Percentiles rank a stretch among this genome's conserved stretches.
Evolutionary conservation across 1,140 invertebrate genomes (phyloP).

Genomic region (Heliconius himera): DNA sequence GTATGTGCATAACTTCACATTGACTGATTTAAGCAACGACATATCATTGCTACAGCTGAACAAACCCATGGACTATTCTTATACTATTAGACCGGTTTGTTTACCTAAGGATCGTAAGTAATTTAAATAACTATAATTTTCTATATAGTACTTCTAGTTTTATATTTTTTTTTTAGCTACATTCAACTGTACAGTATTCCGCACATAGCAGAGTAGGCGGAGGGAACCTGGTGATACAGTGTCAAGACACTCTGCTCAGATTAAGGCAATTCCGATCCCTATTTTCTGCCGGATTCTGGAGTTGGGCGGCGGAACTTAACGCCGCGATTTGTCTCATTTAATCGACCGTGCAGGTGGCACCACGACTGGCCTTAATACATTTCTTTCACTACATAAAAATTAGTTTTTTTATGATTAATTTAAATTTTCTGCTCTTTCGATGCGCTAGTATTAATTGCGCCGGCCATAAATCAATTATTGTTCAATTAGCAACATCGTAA

Average conservation of each 20-base stretch:
- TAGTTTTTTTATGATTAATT: neutral
- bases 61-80: constrained; percentile 86
- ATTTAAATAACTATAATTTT: neutral
- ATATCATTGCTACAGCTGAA: constrained; percentile 90
- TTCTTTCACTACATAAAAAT: neutral
- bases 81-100: constrained; percentile 89
- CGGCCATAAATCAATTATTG: neutral
- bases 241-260: too few relatives aligned
- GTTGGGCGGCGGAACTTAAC: too few relatives aligned
- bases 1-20: constrained; percentile 88
- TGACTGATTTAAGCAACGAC: constrained; percentile 91
- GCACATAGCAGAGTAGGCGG: too few relatives aligned
- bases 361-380: too few relatives aligned
- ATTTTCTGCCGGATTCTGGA: too few relatives aligned
- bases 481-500: neutral
- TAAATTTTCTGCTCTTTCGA: neutral
- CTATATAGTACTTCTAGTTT: too few relatives aligned
- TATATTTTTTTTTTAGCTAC: too few relatives aligned
- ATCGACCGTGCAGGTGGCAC: too few relatives aligned
- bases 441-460: neutral
- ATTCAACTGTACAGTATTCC: too few relatives aligned
- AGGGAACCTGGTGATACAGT: too few relatives aligned
- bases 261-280: too few relatives aligned
- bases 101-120: constrained; percentile 85
- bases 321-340: too few relatives aligned